Conservation (phyloP, 2,888 invertebrate genomes). For the Labia minor region DNA sequence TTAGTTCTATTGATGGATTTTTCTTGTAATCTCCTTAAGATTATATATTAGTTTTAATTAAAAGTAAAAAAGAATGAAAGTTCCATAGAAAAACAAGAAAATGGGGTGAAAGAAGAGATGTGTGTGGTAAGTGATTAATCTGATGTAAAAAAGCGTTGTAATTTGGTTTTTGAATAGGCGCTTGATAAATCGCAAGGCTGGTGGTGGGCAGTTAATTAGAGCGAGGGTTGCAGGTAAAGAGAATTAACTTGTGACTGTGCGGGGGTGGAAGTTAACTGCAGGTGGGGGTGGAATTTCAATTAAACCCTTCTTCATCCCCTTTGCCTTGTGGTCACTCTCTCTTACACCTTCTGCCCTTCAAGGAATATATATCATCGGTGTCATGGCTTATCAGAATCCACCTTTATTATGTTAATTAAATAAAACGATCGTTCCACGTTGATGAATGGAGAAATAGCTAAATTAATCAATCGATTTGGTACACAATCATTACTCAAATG, state of each 20-base stretch:
- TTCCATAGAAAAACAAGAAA: no score
- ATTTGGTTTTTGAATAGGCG: slow-evolving; percentile 6
- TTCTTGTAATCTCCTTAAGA: background rate
- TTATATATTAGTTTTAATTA: slow-evolving; percentile 4
- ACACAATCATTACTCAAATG: background rate
- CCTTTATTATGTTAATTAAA: slow-evolving; percentile 13
- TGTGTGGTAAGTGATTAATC: background rate
- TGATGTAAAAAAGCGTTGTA: slow-evolving; percentile 13
- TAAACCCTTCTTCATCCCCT: slow-evolving; percentile 13
- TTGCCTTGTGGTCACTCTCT: slow-evolving; percentile 1
- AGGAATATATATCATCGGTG: slow-evolving; percentile 13
- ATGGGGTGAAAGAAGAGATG: no score
- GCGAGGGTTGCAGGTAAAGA: slow-evolving; percentile 7
- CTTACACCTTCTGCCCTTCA: background rate
- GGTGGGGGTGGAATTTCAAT: slow-evolving; percentile 13
- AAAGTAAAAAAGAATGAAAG: background rate
- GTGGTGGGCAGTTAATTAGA: slow-evolving; percentile 13
- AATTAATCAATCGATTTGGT: background rate
- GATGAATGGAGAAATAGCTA: background rate
- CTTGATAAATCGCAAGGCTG: slow-evolving; percentile 2
- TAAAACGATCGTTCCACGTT: background rate
- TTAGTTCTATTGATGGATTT: background rate
- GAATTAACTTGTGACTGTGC: slow-evolving; percentile 8
- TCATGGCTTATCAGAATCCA: slow-evolving; percentile 4
- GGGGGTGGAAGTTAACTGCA: slow-evolving; percentile 5